phyloP scores from a whole-genome alignment of 2,888 invertebrate species.

The Mactromeris polynyma region DNA sequence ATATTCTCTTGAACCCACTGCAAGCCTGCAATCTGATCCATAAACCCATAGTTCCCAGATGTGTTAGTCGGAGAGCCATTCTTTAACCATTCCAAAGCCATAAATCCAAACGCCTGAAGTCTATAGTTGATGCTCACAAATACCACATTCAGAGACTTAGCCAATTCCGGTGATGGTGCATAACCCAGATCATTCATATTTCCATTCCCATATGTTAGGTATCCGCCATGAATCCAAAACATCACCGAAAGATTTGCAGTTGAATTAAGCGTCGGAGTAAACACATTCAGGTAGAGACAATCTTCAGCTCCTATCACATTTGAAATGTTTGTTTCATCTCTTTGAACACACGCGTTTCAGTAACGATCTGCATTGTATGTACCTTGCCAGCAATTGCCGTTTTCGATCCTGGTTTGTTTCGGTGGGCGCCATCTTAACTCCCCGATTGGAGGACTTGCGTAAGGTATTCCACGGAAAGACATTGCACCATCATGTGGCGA shows the following conservation, averaged over 20 bases:
- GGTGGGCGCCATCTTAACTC: slow-evolving; percentile 73
- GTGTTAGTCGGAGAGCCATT: slow-evolving; percentile 53
- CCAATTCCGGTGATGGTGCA: slow-evolving; percentile 92
- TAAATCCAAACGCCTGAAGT: slow-evolving; percentile 91
- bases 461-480: slow-evolving; percentile 76
- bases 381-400: slow-evolving; percentile 74
- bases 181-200: slow-evolving; percentile 66
- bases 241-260: slow-evolving; percentile 78
- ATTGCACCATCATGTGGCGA: slow-evolving; percentile 45
- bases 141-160: slow-evolving; percentile 93
- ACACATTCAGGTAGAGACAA: slow-evolving; percentile 82
- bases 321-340: slow-evolving; percentile 16
- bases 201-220: slow-evolving; percentile 69
- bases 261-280: slow-evolving; percentile 80
- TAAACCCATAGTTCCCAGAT: slow-evolving; percentile 79
- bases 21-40: slow-evolving; percentile 76
- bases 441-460: slow-evolving; percentile 73
- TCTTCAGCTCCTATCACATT: slow-evolving; percentile 76
- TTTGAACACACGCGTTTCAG: slow-evolving; percentile 69
- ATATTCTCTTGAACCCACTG: slow-evolving; percentile 78
- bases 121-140: slow-evolving; percentile 96
- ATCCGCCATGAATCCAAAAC: slow-evolving; percentile 85
- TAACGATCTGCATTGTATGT: slow-evolving; percentile 60
- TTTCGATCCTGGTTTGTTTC: slow-evolving; percentile 14
- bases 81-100: slow-evolving; percentile 88